phyloP scores from a whole-genome alignment of 2,797 vertebrate genomes.

The Arctocebus calabarensis region DNA sequence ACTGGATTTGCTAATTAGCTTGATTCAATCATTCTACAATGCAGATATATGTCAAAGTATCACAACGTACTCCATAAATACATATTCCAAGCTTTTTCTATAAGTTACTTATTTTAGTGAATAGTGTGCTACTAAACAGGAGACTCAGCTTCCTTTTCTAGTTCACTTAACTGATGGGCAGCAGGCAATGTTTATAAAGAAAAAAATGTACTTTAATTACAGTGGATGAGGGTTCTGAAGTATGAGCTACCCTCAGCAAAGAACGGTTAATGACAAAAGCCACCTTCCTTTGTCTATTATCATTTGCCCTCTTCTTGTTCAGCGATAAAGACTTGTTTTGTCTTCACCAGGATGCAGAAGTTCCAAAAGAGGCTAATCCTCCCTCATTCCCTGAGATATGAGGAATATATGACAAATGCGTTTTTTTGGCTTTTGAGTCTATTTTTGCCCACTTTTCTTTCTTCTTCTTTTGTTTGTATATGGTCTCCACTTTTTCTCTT shows the following conservation, averaged over 20 bases:
- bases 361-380: constrained; percentile 7
- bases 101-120: neutral
- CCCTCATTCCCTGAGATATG: neutral
- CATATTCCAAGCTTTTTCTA: neutral
- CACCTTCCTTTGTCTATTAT: neutral
- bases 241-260: constrained; percentile 7
- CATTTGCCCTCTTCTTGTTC: neutral
- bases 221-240: neutral
- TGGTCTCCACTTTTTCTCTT: constrained; percentile 3
- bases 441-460: neutral
- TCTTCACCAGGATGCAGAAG: neutral
- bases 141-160: neutral
- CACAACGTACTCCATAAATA: neutral
- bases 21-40: neutral
- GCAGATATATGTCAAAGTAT: neutral
- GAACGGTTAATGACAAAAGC: constrained; percentile 14
- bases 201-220: neutral
- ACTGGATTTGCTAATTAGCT: neutral
- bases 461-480: neutral
- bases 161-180: neutral
- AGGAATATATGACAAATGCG: neutral
- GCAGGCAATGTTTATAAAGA: constrained; percentile 25
- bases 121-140: neutral
- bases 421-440: neutral
- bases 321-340: neutral